phyloP scores from a whole-genome alignment of 2,888 invertebrate species.

The Dimorphilus gyrociliatus region DNA sequence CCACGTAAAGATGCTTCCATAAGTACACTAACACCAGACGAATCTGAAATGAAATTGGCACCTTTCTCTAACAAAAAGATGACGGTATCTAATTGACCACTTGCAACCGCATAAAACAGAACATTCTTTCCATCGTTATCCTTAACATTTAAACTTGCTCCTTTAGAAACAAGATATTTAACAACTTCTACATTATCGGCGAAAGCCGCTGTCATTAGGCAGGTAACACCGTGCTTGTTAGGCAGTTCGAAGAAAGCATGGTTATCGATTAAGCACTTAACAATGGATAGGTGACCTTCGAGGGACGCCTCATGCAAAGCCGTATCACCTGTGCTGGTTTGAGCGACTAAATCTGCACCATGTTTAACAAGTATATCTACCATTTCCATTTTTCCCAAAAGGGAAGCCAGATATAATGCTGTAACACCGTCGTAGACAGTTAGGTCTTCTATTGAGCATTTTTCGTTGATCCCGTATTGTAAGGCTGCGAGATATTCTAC shows the following conservation, averaged over 20 bases:
- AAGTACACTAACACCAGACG: conserved; percentile 8
- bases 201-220: conserved; percentile 12
- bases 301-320: conserved; percentile 11
- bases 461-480: conserved; percentile 8
- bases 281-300: conserved; percentile 10
- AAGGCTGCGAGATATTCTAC: conserved; percentile 1
- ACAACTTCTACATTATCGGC: conserved; percentile 10
- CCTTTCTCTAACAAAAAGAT: conserved; percentile 8
- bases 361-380: conserved; percentile 8
- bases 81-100: conserved; percentile 8
- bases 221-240: conserved; percentile 6
- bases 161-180: conserved; percentile 6
- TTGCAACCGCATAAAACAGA: conserved; percentile 10
- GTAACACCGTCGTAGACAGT: conserved; percentile 9
- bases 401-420: conserved; percentile 10
- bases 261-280: conserved; percentile 8
- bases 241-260: too few species aligned
- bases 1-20: conserved; percentile 11
- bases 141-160: conserved; percentile 5
- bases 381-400: conserved; percentile 10
- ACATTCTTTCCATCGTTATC: conserved; percentile 11
- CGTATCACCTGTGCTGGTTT: conserved; percentile 7
- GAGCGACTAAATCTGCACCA: conserved; percentile 8
- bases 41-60: conserved; percentile 6
- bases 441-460: conserved; percentile 8